Base-by-base conservation (phyloP, 2,888 invertebrate genomes). In the Blera fallax region DNA sequence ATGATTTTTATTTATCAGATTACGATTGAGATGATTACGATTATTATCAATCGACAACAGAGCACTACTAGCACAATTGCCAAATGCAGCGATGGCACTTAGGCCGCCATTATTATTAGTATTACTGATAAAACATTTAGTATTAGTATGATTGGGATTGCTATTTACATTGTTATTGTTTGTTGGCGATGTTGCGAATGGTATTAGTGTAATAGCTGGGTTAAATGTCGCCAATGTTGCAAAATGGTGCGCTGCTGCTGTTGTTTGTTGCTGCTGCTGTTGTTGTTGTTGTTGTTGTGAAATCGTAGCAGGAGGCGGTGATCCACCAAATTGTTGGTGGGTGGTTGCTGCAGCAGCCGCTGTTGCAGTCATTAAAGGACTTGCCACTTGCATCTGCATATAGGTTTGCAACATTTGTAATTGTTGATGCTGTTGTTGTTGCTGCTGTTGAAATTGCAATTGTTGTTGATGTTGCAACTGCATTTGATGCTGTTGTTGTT, bases 61-160 rank as follows among this genome's bases (percentile, higher is more conserved):
- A 82, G 87, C 85, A 87, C 87, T 88, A 77, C 88, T 87, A 87
- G 88, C 88, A 88, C 74, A 79, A 90, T 89, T 90, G 89, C 89
- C 88, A 89, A 89, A 89, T 88, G 90, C 89, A 89, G 89, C 88
- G 88, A 89, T 89, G 88, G 85, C 78, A 70, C 62, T 87, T 52
- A 80, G 58, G 65, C 65, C 58, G 76, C 70, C 76, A 77, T 77
- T 60, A 62, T 76, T 73, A 67, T 82, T 77, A 81, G 79, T 72
- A 72, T 83, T 87, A 83, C 81, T 87, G 78, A 87, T 87, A 87
- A 87, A 88, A 89, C 89, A 89, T 90, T 90, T 90, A 90, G 90
- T 89, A 90, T 90, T 91, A 90, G 90, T 90, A 91, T 91, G 91
- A 91, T 90, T 91, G 91, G 90, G 90, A 90, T 89, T 90, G 90